Evolutionary conservation across 2,888 invertebrate genomes (phyloP).

Genomic region (Lapara coniferarum): DNA sequence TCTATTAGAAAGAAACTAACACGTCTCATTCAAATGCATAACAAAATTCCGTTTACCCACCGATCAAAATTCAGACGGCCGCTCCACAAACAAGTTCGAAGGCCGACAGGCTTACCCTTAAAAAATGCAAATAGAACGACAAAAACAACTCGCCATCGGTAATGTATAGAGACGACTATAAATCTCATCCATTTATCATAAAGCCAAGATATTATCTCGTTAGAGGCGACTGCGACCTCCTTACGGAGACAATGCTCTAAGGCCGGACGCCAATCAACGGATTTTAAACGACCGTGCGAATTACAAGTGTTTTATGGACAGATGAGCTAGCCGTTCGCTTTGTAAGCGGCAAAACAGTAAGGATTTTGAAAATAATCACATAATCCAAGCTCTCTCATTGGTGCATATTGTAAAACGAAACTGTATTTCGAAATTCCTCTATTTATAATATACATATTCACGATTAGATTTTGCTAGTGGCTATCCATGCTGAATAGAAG

Average conservation of each 20-base stretch:
- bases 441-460: no score
- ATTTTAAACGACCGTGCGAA: not conserved
- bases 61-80: not conserved
- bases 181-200: conserved; percentile 27
- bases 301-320: no score
- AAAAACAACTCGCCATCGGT: conserved; percentile 9
- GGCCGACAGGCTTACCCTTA: not conserved
- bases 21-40: not conserved
- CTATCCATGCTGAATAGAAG: no score
- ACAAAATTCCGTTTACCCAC: not conserved
- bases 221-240: conserved; percentile 5
- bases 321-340: not conserved
- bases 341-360: not conserved
- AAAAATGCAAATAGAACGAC: conserved; percentile 16
- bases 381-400: no score
- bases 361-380: no score
- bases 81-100: not conserved
- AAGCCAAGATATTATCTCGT: conserved; percentile 22
- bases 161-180: conserved; percentile 17
- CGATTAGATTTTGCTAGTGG: no score
- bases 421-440: no score
- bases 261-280: not conserved
- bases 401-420: no score
- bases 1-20: no score
- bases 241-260: conserved; percentile 20